Conservation (phyloP, 2,888 invertebrate species). For the Lycophotia porphyrea region DNA sequence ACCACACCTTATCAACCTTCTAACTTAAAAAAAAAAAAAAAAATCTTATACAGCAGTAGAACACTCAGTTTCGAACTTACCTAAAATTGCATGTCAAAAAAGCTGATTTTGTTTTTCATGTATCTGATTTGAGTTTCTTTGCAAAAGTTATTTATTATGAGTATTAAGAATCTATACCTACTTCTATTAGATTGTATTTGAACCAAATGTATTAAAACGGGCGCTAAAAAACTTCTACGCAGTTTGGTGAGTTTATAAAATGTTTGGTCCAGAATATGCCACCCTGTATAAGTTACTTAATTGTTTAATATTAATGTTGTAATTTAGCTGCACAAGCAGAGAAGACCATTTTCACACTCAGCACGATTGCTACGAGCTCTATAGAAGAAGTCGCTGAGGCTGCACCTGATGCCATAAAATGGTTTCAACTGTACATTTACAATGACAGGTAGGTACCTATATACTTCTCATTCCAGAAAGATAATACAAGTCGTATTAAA, state of each 20-base stretch:
- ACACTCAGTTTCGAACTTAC: neutral
- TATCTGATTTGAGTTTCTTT: neutral
- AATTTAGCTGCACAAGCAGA: conserved; percentile 93
- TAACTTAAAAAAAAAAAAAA: neutral
- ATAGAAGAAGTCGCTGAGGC: conserved; percentile 96
- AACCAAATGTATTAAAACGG: too few relatives aligned
- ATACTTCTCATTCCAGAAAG: conserved; percentile 15
- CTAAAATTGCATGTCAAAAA: neutral
- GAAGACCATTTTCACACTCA: conserved; percentile 94
- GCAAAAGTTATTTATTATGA: neutral
- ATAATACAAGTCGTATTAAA: neutral
- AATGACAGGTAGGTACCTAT: conserved; percentile 94
- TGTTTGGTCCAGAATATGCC: neutral
- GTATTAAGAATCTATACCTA: neutral
- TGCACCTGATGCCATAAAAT: conserved; percentile 94
- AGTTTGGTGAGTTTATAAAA: neutral
- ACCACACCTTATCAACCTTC: conserved; percentile 46
- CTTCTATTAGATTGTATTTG: too few relatives aligned
- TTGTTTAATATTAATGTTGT: conserved; percentile 9
- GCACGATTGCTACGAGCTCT: conserved; percentile 96
- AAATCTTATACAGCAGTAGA: neutral
- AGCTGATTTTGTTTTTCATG: neutral
- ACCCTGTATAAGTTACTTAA: neutral
- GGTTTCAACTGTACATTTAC: conserved; percentile 98
- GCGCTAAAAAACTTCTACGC: too few relatives aligned